Evolutionary conservation across 2,113 vertebrate genomes (phyloP), one percentile per base, ranked within the genome.

Genomic region (Brevimyrus niger): DNA sequence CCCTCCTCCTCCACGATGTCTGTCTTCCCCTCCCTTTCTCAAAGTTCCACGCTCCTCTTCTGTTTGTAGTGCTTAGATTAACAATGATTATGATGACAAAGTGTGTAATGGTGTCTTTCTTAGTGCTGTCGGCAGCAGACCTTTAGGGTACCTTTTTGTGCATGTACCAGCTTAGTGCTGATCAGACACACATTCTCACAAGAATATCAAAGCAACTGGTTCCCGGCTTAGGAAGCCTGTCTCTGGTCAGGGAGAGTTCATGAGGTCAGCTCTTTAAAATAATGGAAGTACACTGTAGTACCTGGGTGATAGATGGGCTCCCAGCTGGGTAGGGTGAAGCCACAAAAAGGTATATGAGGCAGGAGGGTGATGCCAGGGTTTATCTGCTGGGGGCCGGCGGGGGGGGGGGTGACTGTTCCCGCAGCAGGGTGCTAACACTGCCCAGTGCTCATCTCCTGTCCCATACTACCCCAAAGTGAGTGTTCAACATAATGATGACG

Each of bases 71-170:
- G 83, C 93, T 92, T 95, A 94, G 94, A 93, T 76, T 91, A 92
- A 94, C 93, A 93, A 91, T 94, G 92, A 94, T 94, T 94, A 93
- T 89, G 90, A 84, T 93, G 93, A 94, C 92, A 87, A 93, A 92
- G 92, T 95, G 93, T 95, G 94, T 94, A 95, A 94, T 94, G 21
- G 92, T 94, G 93, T 93, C 93, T 92, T 94, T 95, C 94, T 93
- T 95, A 95, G 95, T 94, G 93, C 92, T 94, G 91, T 94, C 11
- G 42, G 87, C 92, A 93, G 93, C 93, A 94, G 91, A 92, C 91
- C 92, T 93, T 86, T 94, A 93, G 93, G 94, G 93, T 95, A 94
- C 93, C 91, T 93, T 93, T 94, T 91, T 92, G 92, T 95, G 93
- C 94, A 95, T 95, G 94, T 94, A 93, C 92, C 92, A 42, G 92